Evolutionary conservation across 2,113 vertebrate species (phyloP).

Genomic region (Tylochromis polylepis): DNA sequence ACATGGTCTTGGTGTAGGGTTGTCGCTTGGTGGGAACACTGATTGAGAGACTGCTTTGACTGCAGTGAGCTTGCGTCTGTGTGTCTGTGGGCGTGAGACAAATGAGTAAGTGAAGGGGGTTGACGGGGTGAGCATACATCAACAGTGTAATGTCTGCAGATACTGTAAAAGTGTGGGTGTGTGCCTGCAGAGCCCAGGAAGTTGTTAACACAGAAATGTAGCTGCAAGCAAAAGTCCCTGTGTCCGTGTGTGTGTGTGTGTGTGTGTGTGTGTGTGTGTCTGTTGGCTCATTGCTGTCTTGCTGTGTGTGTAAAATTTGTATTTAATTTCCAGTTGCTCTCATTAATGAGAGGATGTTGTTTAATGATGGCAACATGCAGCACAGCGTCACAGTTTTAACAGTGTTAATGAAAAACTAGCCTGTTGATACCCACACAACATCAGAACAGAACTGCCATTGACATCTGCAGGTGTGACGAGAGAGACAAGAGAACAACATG

Average conservation of each 20-base stretch:
- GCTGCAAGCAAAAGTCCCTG: not conserved
- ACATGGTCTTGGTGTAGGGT: not conserved
- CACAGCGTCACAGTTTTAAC: not conserved
- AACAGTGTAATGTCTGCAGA: conserved; percentile 3
- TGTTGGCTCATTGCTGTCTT: not conserved
- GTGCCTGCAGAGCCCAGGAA: conserved; percentile 5
- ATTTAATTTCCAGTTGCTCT: conserved; percentile 5
- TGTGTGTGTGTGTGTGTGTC: not conserved
- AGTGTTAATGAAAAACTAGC: not conserved
- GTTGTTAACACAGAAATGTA: conserved; percentile 8
- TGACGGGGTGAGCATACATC: conserved; percentile 17
- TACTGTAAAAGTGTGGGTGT: conserved; percentile 19
- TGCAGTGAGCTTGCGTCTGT: not conserved
- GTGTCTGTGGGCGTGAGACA: not conserved
- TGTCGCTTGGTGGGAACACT: not conserved
- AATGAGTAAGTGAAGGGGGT: not conserved
- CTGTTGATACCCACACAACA: not conserved
- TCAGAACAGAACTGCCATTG: not conserved
- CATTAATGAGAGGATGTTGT: not conserved
- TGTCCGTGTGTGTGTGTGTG: not conserved
- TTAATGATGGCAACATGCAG: not conserved
- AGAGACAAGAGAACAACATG: too few relatives aligned
- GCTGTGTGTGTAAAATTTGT: not conserved
- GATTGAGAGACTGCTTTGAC: not conserved
- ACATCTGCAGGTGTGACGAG: not conserved